These are phyloP conservation scores for Leucoraja ocellata DNA, from an alignment of 2,797 vertebrate genomes.

Conservation along the genomic window DNA sequence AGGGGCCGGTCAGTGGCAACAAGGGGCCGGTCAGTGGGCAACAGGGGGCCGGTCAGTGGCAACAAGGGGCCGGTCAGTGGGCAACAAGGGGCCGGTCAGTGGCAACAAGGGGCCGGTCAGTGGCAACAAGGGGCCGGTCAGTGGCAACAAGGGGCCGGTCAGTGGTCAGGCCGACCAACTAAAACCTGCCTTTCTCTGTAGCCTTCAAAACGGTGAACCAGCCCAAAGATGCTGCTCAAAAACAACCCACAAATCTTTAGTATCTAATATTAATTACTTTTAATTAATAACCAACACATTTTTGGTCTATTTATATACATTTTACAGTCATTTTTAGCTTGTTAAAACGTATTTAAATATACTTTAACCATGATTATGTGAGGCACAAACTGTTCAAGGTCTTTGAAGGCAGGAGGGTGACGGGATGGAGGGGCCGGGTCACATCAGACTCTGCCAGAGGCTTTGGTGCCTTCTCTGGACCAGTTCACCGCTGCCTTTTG, in stretches of 20 bases:
- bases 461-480: too few relatives aligned
- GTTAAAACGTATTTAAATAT: too few relatives aligned
- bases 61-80: conserved; percentile 40
- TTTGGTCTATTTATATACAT: too few relatives aligned
- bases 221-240: not conserved
- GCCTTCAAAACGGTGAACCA: not conserved
- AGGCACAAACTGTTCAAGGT: too few relatives aligned
- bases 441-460: too few relatives aligned
- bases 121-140: not conserved
- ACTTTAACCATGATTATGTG: too few relatives aligned
- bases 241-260: not conserved
- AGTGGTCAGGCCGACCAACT: not conserved
- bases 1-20: not conserved
- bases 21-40: conserved; percentile 40
- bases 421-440: too few relatives aligned
- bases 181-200: not conserved
- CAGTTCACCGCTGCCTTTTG: too few relatives aligned
- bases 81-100: not conserved
- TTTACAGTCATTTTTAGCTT: too few relatives aligned
- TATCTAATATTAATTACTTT: too few relatives aligned
- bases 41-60: not conserved
- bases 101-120: conserved; percentile 38
- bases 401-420: too few relatives aligned
- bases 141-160: not conserved
- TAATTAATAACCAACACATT: too few relatives aligned